Evolutionary conservation across 2,888 invertebrate genomes (phyloP).

Genomic region (Nasonovia ribisnigri): DNA sequence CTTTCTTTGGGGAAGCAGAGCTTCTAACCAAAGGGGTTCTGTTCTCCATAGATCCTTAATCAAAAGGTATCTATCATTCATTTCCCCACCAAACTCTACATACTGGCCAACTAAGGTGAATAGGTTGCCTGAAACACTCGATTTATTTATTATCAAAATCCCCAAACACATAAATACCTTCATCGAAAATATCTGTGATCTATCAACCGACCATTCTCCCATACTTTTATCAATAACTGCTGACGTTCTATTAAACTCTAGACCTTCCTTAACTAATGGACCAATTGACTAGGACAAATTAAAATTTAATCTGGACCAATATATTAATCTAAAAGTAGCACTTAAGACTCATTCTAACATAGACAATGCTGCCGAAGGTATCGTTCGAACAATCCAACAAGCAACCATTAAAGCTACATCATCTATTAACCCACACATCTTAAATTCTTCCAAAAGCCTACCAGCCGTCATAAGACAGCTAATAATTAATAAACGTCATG

Average conservation of each 20-base stretch:
- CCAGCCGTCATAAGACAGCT: too few species aligned
- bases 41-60: too few species aligned
- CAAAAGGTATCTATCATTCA: too few species aligned
- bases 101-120: too few species aligned
- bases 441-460: too few species aligned
- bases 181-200: slow-evolving; percentile 24
- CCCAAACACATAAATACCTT: background rate
- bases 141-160: slow-evolving; percentile 21
- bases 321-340: background rate
- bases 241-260: too few species aligned
- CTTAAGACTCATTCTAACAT: background rate
- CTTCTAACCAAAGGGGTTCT: too few species aligned
- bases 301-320: background rate
- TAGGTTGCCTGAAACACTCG: slow-evolving; percentile 19
- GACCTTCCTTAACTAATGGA: slow-evolving; percentile 18
- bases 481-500: too few species aligned
- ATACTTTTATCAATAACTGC: slow-evolving; percentile 3
- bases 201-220: background rate
- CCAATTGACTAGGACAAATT: too few species aligned
- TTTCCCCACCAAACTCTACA: too few species aligned
- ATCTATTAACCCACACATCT: too few species aligned
- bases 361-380: background rate
- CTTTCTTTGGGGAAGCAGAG: too few species aligned
- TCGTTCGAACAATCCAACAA: slow-evolving; percentile 24
- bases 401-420: background rate